Conservation (phyloP, 2,113 vertebrate species). For the Apteryx mantelli region DNA sequence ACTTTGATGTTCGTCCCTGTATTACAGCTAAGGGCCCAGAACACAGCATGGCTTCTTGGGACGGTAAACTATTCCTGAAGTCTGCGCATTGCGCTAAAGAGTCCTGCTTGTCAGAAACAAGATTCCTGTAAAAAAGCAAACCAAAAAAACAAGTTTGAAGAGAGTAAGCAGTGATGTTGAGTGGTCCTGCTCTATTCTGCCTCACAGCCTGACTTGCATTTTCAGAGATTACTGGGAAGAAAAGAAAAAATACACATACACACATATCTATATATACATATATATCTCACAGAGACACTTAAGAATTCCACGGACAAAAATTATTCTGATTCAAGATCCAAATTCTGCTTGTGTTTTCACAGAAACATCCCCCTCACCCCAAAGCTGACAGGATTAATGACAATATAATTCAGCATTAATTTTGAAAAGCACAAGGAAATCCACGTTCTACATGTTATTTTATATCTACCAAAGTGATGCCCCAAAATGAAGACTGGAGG, state of each 20-base stretch:
- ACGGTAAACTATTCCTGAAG: slow-evolving; percentile 91
- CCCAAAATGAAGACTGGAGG: not conserved
- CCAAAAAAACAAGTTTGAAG: not conserved
- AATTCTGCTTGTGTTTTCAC: not conserved
- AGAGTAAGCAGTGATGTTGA: not conserved
- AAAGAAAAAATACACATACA: not conserved
- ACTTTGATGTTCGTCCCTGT: slow-evolving; percentile 95
- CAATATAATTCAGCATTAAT: not conserved
- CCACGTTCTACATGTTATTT: not conserved
- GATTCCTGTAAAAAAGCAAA: slow-evolving; percentile 81
- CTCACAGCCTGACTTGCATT: not conserved
- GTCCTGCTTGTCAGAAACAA: slow-evolving; percentile 94
- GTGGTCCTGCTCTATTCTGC: not conserved
- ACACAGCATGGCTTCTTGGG: slow-evolving; percentile 88
- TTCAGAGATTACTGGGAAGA: not conserved
- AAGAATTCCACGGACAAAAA: not conserved
- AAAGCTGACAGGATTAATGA: not conserved
- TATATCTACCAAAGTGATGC: not conserved
- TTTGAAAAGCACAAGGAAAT: not conserved
- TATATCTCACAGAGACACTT: not conserved
- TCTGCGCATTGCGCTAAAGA: slow-evolving; percentile 94
- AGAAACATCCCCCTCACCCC: rapidly evolving
- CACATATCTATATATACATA: too few relatives aligned
- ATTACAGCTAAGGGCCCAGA: slow-evolving; percentile 93
- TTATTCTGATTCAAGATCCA: not conserved